Evolutionary conservation across 2,113 vertebrate species (phyloP), one percentile per base, ranked within the genome.

Genomic region (Dasyornis broadbenti): DNA sequence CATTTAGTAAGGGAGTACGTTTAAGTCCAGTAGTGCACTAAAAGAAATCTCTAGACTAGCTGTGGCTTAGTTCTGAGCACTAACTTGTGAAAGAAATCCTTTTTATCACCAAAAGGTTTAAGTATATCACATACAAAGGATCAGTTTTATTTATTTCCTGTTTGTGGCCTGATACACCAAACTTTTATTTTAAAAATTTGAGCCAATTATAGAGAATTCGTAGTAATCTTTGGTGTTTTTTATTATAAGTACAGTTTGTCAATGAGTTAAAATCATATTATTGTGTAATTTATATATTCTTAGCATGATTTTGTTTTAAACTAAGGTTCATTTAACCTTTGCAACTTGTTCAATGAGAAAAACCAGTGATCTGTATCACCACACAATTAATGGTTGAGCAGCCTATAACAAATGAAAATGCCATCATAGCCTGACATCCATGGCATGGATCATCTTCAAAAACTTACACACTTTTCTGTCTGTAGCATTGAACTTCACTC

Each of bases 321-420:
- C 45, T 93, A 65, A 87, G 24, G 31, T 96, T 52, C 50, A 65
- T 63, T 97, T 97, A 97, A 97, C 91, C 94, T 97, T 96, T 97
- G 80, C 66, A 95, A 87, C 64, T 94, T 96, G 30, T 84, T 97
- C 93, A 96, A 96, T 97, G 94, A 96, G 94, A 96, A 97, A 94
- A 54, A 87, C 47, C 90, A 95, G 31, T 95, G 94, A 97, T 96
- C 97, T 96, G 69, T 94, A 94, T 92, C 83, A 90, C 64, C 27
- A 77, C 54, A 89, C 91, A 97, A 95, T 96, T 97, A 98, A 97
- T 89, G 61, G 42, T 19, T 96, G 97, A 97, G 40, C 50, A 52
- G 56, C 56, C 79, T 92, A 45, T 92, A 96, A 97, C 92, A 97
- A 98, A 97, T 97, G 94, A 97, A 97, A 98, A 98, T 97, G 95